Conservation (phyloP, 2,888 invertebrate genomes). For the Cheilosia urbana region DNA sequence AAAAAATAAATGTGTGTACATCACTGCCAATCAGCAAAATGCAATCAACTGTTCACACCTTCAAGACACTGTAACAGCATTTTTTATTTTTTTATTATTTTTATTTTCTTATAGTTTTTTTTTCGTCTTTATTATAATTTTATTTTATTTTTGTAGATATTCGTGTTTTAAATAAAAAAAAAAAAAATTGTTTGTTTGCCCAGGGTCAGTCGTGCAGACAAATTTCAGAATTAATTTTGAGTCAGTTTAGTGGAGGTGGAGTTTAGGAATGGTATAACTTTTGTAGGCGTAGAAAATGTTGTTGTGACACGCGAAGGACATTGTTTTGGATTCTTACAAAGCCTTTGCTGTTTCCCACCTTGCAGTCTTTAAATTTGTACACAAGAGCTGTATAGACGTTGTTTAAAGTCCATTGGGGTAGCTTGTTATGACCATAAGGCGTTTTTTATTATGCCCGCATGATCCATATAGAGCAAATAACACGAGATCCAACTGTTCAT, state of each 20-base stretch:
- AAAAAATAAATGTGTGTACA: neutral
- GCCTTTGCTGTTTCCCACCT: neutral
- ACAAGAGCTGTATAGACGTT: too few relatives aligned
- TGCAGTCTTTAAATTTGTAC: too few relatives aligned
- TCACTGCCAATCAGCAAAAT: neutral
- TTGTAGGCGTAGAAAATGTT: neutral
- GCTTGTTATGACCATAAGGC: too few relatives aligned
- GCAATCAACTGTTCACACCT: neutral
- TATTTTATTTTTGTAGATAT: constrained; percentile 24
- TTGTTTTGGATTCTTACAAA: neutral
- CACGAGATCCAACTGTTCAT: too few relatives aligned
- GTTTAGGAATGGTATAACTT: neutral
- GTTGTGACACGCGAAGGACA: neutral
- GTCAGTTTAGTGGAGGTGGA: constrained; percentile 37
- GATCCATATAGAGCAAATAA: too few relatives aligned
- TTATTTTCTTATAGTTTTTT: neutral
- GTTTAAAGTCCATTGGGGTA: too few relatives aligned
- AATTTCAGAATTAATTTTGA: constrained; percentile 17
- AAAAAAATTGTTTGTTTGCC: constrained; percentile 15
- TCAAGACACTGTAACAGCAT: constrained; percentile 14
- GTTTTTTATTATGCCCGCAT: too few relatives aligned
- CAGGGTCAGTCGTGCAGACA: constrained; percentile 30
- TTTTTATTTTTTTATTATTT: neutral
- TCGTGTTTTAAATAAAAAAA: neutral
- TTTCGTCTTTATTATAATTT: constrained; percentile 4